Evolutionary conservation across 2,113 vertebrate species (phyloP).

Genomic region (Austrofundulus limnaeus): DNA sequence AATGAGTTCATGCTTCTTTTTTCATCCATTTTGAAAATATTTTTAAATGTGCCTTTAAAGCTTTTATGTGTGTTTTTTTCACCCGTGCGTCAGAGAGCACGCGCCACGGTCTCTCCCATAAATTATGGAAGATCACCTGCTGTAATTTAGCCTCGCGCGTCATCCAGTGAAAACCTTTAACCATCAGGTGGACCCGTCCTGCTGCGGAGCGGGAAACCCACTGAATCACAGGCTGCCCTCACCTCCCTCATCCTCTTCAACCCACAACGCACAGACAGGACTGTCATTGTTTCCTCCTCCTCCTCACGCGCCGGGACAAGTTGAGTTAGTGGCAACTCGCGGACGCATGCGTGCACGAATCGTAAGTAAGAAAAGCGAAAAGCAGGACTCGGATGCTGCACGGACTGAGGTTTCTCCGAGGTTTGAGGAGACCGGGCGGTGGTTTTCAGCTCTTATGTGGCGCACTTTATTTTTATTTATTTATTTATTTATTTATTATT

Average conservation of each 20-base stretch:
- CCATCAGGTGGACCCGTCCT: not conserved
- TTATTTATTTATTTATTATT: too few relatives aligned
- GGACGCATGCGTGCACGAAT: not conserved
- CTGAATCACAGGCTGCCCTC: not conserved
- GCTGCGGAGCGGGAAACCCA: not conserved
- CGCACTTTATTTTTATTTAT: too few relatives aligned
- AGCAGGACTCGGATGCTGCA: not conserved
- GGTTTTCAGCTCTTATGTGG: too few relatives aligned
- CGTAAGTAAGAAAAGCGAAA: not conserved
- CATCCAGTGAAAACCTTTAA: not conserved
- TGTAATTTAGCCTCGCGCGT: not conserved
- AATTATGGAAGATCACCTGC: not conserved
- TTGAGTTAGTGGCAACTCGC: not conserved
- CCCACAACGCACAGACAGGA: not conserved
- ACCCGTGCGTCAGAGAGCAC: not conserved
- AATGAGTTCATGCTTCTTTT: too few relatives aligned
- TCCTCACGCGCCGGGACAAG: constrained; percentile 1
- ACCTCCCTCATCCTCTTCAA: not conserved
- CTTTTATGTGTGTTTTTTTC: not conserved
- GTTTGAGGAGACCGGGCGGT: not conserved
- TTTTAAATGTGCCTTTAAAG: not conserved
- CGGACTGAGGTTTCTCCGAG: not conserved
- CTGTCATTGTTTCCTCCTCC: not conserved
- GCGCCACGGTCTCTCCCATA: not conserved
- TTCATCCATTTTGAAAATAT: not conserved